Evolutionary conservation across 2,888 invertebrate species (phyloP), one percentile per base, ranked within the genome.

Genomic region (Agriopis marginaria): DNA sequence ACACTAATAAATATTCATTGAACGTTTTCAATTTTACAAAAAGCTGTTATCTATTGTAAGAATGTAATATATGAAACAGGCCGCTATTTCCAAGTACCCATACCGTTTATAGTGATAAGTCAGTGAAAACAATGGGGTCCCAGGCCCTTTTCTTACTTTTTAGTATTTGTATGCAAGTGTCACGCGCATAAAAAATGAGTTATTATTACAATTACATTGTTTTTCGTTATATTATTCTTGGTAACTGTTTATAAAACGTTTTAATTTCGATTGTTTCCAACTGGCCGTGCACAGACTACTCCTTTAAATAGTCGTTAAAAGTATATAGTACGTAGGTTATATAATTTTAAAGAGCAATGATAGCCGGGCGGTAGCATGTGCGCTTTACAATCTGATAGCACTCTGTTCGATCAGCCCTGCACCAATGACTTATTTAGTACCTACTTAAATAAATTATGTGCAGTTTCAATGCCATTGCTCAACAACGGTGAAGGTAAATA

Each of bases 111-210:
- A 42, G n/a, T n/a, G 42, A 5, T 3, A 32, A 55, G 10, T 47
- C 72, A 64, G 69, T 74, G 58, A 56, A 69, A 86, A 88, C 89
- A 89, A 89, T 86, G 77, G 80, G 53, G 64, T 65, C 68, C 45
- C 62, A 62, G 73, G 70, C 71, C 74, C 72, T 72, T 80, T 79
- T 83, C 75, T 75, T 60, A 68, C 79, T 82, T 84, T 83, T 80
- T 73, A 73, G 51, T 76, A 84, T 86, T 86, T 81, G 85, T 85
- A 87, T 86, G 86, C 84, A 82, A 77, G 80, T 70, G 70, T 66
- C 54, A 74, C 70, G 66, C 77, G 79, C 77, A 81, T 82, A 75
- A 78, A 23, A 77, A 77, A 82, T 78, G 74, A 78, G 73, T 66
- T 73, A 66, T 76, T 77, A 80, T 77, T 76, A 77, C 65, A 73